Percentiles rank a stretch among this genome's conserved stretches.
Evolutionary conservation across 2,888 invertebrate genomes (phyloP).

Genomic region (Cistogaster globosa): DNA sequence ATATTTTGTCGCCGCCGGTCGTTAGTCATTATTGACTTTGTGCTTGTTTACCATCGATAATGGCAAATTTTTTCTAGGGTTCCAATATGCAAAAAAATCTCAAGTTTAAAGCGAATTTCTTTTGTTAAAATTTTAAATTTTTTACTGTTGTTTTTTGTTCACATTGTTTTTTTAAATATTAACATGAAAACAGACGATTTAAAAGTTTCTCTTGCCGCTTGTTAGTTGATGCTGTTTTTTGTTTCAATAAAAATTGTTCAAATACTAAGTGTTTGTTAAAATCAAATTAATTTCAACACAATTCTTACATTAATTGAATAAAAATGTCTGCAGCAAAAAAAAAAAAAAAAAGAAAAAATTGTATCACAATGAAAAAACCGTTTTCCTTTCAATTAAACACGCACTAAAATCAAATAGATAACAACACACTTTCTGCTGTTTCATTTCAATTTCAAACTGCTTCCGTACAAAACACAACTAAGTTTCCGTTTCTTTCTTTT

Average conservation of each 20-base stretch:
- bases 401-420: slow-evolving; percentile 70
- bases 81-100: too few relatives aligned
- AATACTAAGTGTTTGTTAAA: slow-evolving; percentile 60
- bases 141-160: too few relatives aligned
- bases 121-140: too few relatives aligned
- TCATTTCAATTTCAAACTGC: slow-evolving; percentile 29
- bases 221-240: neutral
- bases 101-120: too few relatives aligned
- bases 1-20: too few relatives aligned
- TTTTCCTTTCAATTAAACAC: slow-evolving; percentile 76
- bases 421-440: slow-evolving; percentile 10
- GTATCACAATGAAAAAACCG: slow-evolving; percentile 48
- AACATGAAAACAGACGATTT: too few relatives aligned
- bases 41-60: too few relatives aligned
- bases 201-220: neutral
- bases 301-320: slow-evolving; percentile 65
- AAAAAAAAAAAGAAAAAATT: neutral
- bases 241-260: slow-evolving; percentile 44
- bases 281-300: slow-evolving; percentile 72
- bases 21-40: too few relatives aligned
- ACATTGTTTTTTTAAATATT: too few relatives aligned
- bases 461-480: slow-evolving; percentile 22
- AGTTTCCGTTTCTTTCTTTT: slow-evolving; percentile 40
- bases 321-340: too few relatives aligned
- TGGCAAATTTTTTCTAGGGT: too few relatives aligned